Evolutionary conservation across 1,140 invertebrate species (phyloP).

Genomic region (Pseudomyrmex flavicornis): DNA sequence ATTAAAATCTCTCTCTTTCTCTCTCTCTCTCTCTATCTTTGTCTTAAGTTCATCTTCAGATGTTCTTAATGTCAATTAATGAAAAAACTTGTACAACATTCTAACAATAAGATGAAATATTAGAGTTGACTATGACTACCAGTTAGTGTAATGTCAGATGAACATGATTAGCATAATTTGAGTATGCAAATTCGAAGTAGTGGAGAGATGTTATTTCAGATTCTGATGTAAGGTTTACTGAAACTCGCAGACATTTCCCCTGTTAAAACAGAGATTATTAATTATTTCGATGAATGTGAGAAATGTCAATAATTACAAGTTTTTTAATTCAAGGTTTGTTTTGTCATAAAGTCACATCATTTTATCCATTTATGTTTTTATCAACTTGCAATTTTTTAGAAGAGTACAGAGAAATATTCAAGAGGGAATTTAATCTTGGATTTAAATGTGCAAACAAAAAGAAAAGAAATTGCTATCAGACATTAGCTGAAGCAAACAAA

Average conservation of each 20-base stretch:
- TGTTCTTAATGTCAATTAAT: not conserved
- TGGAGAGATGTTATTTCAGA: slow-evolving; percentile 6
- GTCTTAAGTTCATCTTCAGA: too few species aligned
- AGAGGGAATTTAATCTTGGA: slow-evolving; percentile 74
- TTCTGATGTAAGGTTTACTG: not conserved
- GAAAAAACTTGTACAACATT: too few species aligned
- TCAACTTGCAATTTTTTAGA: not conserved
- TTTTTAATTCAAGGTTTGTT: too few species aligned
- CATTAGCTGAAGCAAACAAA: slow-evolving; percentile 5
- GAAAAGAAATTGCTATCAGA: slow-evolving; percentile 8
- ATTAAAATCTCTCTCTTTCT: too few species aligned
- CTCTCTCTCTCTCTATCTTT: too few species aligned
- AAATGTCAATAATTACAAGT: not conserved
- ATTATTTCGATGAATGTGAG: not conserved
- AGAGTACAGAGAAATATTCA: slow-evolving; percentile 77
- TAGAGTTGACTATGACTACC: too few species aligned
- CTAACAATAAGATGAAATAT: too few species aligned
- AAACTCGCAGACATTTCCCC: not conserved
- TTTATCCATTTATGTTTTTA: too few species aligned
- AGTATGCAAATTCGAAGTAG: not conserved
- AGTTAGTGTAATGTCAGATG: not conserved
- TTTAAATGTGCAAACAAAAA: slow-evolving; percentile 64
- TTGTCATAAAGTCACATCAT: not conserved
- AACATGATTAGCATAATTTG: not conserved
- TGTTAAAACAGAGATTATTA: too few species aligned